phyloP scores from a whole-genome alignment of 2,888 invertebrate species.

The Polydrusus tereticollis region DNA sequence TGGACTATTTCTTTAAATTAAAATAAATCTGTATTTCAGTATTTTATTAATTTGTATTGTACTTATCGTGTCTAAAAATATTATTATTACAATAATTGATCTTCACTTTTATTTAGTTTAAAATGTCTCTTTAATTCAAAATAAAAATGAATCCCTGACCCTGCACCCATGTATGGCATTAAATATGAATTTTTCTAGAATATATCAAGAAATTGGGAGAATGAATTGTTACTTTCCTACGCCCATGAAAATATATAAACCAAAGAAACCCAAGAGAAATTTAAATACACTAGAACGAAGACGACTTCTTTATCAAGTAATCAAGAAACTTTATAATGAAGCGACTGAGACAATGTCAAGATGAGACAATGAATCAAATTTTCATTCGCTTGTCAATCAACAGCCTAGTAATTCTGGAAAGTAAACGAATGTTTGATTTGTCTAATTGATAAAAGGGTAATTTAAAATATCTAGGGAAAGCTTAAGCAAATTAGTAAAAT shows the following conservation, averaged over 20 bases:
- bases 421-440: constrained; percentile 27
- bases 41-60: no score
- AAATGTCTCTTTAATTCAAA: no score
- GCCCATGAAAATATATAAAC: constrained; percentile 18
- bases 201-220: no score
- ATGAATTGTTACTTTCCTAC: not conserved
- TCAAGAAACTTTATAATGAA: constrained; percentile 49
- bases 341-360: constrained; percentile 27
- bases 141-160: no score
- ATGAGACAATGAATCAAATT: constrained; percentile 48
- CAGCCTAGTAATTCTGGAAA: constrained; percentile 28
- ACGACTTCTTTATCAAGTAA: constrained; percentile 21
- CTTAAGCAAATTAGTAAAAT: not conserved
- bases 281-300: constrained; percentile 32
- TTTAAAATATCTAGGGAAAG: constrained; percentile 16
- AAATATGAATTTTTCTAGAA: no score
- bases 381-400: constrained; percentile 48
- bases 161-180: no score
- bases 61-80: no score
- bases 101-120: no score
- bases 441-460: constrained; percentile 27
- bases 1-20: no score
- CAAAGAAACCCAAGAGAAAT: constrained; percentile 23
- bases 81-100: no score
- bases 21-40: no score